Evolutionary conservation across 2,797 vertebrate genomes (phyloP).

Genomic region (Ambastaia sidthimunki): DNA sequence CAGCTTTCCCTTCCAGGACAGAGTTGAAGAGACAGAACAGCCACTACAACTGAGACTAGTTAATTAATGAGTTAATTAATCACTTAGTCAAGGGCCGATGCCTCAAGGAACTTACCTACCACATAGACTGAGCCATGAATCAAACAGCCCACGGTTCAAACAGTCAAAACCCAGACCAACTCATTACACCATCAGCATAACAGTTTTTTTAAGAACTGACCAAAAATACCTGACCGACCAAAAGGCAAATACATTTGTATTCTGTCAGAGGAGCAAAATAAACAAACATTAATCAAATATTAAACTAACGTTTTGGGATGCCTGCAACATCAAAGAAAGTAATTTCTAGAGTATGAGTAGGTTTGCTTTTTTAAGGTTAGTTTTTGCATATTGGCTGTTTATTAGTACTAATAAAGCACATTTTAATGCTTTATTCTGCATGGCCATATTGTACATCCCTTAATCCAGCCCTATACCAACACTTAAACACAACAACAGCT

Average conservation of each 20-base stretch:
- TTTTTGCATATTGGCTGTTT: no score
- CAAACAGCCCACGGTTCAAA: neutral
- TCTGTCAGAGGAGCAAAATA: neutral
- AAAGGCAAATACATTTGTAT: neutral
- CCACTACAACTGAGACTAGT: constrained; percentile 1
- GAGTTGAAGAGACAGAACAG: constrained; percentile 6
- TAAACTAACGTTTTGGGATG: neutral
- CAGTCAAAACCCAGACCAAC: neutral
- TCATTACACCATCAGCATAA: neutral
- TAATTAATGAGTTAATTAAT: constrained; percentile 6
- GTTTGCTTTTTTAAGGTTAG: neutral
- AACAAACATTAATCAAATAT: neutral
- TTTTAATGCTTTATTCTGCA: no score
- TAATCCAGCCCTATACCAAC: no score
- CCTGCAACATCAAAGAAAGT: neutral
- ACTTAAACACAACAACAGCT: no score
- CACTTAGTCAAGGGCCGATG: neutral
- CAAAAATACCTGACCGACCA: neutral
- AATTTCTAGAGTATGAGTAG: neutral
- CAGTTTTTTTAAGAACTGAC: neutral
- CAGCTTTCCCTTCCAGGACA: neutral
- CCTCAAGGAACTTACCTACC: constrained; percentile 20
- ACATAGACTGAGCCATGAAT: constrained; percentile 6
- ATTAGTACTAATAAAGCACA: no score
- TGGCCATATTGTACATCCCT: no score